Evolutionary conservation across 2,888 invertebrate genomes (phyloP), one percentile per base, ranked within the genome.

Genomic region (Torymus auratus): DNA sequence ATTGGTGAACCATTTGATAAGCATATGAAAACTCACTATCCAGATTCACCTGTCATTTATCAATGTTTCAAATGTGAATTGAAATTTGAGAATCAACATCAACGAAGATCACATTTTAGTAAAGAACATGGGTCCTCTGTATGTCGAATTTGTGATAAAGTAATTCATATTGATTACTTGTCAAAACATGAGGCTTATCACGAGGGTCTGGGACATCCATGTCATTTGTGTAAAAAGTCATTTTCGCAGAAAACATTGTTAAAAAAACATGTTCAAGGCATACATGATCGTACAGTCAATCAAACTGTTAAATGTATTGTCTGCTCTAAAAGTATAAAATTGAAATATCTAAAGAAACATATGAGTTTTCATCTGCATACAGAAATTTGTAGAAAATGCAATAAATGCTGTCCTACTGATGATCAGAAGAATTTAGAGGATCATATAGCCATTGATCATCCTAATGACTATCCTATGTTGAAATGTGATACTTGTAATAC

Each of bases 161-260:
- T 64, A 53, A 15, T 84, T 52, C 81, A 79, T 53, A 74, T 83
- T 58, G 81, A 82, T 71, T 61, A 77, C 53, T 58, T 80, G 20
- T 79, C 64, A 53, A 83, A 79, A 15, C 89, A 89, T 17, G 86
- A 87, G 70, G 83, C 84, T 17, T 89, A 89, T 81, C 89, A 89
- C 76, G 83, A 85, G 58, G 89, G 89, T 1, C 82, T 88, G 20
- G 89, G 89, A 11, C 84, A 82, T 75, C 88, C 89, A 2, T 89
- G 89, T 78, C 89, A 89, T 23, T 53, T 61, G 12, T 89, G 89
- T 61, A 89, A 87, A 75, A 85, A 85, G 55, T 82, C 88, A 13
- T 89, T 87, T 64, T 17, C 81, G 0, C 72, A 50, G n/a, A 84
- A 65, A 28, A 64, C 28, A 7, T 68, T 83, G 20, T 55, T 85